Base-by-base conservation (phyloP, 2,888 invertebrate species). In the Hyppa rectilinea region DNA sequence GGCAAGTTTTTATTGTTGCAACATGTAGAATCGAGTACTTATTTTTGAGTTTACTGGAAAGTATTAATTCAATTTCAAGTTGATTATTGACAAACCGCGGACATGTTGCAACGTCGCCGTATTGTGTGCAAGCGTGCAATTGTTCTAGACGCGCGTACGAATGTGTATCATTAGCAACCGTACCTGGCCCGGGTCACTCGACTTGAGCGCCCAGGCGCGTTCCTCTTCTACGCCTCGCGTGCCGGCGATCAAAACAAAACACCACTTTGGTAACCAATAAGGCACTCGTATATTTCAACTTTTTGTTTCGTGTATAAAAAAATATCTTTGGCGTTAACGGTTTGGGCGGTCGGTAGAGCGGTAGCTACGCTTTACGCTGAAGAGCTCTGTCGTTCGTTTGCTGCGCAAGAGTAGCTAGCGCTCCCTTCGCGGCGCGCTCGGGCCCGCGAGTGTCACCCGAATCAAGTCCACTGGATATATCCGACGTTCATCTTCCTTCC, bases 151-250 rank as follows among this genome's bases (percentile, higher is more conserved):
- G 90, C 88, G 93, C 91, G 93, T 91, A 74, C 53, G 80, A 74
- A 85, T 71, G 73, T 85, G 87, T 87, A 90, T 89, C 89, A 92
- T 87, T 90, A 92, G 93, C 92, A 93, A 97, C 97, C 96, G 97
- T 97, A 97, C 97, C 97, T 97, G 97, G 97, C 97, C 97, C 97
- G 97, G 96, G 97, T 97, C 97, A 96, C 97, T 97, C 97, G 91
- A 96, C 97, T 97, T 97, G 97, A 97, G 97, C 95, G 97, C 97
- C 96, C 97, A 97, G 97, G 96, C 97, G 96, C 90, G 97, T 96
- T 96, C 96, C 97, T 94, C 95, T 91, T 89, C 91, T 76, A 79
- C 83, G 84, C 87, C 87, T 85, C 69, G 89, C 89, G 85, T 85
- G 88, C 89, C 91, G 92, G 78, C 89, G 89, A 87, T 69, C 88